phyloP scores from a whole-genome alignment of 2,113 vertebrate species.

The Eidolon helvum region DNA sequence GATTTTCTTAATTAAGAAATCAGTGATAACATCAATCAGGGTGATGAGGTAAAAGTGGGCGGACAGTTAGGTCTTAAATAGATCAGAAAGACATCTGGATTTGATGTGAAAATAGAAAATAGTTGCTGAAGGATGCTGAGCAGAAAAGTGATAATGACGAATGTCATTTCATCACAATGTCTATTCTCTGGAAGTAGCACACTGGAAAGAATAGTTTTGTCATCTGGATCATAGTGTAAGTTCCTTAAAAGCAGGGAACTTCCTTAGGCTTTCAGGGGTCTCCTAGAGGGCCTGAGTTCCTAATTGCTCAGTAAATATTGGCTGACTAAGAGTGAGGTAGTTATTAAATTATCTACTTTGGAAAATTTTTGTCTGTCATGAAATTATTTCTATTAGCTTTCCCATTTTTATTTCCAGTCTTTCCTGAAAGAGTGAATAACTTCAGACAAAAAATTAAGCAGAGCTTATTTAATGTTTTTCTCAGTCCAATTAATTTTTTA shows the following conservation, averaged over 20 bases:
- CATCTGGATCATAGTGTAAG: background rate
- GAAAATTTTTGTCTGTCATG: background rate
- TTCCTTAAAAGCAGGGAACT: background rate
- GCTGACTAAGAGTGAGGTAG: background rate
- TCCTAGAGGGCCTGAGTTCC: background rate
- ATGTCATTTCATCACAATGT: background rate
- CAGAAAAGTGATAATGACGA: background rate
- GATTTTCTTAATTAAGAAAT: background rate
- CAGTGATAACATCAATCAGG: background rate
- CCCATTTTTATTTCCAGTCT: background rate
- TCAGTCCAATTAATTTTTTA: background rate
- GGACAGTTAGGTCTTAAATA: background rate
- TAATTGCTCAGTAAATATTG: background rate
- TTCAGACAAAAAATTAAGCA: background rate
- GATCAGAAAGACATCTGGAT: background rate
- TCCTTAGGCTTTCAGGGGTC: background rate
- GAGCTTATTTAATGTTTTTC: background rate
- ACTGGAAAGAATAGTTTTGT: background rate
- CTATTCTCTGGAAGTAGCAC: background rate
- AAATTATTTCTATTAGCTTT: background rate
- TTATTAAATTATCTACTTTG: background rate
- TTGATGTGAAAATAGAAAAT: background rate
- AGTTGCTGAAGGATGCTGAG: background rate
- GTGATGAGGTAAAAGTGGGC: background rate
- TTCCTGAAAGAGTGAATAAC: background rate